phyloP scores from a whole-genome alignment of 2,797 vertebrate genomes.

The Trachurus trachurus region DNA sequence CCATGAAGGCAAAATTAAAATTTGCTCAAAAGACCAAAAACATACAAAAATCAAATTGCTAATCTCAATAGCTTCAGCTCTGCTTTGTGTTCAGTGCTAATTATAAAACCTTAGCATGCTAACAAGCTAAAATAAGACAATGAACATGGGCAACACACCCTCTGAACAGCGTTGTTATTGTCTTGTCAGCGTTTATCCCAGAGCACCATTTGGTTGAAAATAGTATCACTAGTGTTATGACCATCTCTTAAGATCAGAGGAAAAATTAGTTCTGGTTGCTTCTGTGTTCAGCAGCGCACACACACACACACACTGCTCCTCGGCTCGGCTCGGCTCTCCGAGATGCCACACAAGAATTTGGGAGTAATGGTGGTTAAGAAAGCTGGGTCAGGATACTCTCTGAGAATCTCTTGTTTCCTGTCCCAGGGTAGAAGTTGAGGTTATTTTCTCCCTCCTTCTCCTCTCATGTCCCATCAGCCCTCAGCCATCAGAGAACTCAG shows the following conservation, averaged over 20 bases:
- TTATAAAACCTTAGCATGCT: neutral
- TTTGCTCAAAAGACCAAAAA: neutral
- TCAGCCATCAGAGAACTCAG: constrained; percentile 61
- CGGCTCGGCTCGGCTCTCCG: neutral
- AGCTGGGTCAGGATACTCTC: constrained; percentile 73
- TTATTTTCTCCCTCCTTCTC: constrained; percentile 72
- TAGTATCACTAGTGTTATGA: neutral
- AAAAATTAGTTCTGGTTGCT: constrained; percentile 14
- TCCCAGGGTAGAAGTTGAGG: constrained; percentile 64
- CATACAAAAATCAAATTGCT: neutral
- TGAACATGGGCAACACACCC: neutral
- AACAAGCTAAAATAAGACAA: neutral
- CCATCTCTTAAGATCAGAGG: neutral
- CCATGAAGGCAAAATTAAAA: too few relatives aligned
- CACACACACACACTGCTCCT: constrained; percentile 18
- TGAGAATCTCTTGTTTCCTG: constrained; percentile 80
- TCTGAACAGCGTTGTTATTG: neutral
- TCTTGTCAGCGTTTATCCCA: neutral
- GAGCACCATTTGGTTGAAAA: neutral
- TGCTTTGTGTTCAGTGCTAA: neutral
- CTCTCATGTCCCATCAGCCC: constrained; percentile 57
- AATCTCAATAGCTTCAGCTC: neutral
- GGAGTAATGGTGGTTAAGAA: constrained; percentile 65
- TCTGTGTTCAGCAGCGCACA: constrained; percentile 9
- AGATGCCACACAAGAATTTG: constrained; percentile 70